Percentiles rank a stretch among this genome's conserved stretches.
Conservation (phyloP, 2,888 invertebrate species). For the Ariolimax columbianus region DNA sequence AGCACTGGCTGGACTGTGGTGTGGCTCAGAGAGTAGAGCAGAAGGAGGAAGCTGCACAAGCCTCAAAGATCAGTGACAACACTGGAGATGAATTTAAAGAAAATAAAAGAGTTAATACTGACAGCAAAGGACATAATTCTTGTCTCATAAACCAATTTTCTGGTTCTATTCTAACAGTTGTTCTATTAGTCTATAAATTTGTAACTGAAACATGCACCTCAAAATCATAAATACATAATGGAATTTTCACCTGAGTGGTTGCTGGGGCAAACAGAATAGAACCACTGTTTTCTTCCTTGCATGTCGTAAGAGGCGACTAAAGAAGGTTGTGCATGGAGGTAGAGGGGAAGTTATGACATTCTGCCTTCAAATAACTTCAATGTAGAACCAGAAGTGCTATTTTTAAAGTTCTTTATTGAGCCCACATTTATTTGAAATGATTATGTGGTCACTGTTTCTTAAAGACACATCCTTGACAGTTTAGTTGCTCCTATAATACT, state of each 20-base stretch:
- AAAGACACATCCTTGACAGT: background rate
- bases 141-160: background rate
- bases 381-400: background rate
- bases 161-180: background rate
- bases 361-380: no score
- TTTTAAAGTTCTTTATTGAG: background rate
- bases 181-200: background rate
- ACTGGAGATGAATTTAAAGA: background rate
- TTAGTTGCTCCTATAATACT: background rate
- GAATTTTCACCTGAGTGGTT: background rate
- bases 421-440: background rate
- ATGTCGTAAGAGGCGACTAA: no score
- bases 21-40: constrained; percentile 24
- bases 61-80: background rate
- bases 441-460: background rate
- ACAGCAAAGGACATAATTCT: background rate
- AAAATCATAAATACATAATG: background rate
- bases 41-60: background rate
- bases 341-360: no score
- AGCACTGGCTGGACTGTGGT: constrained; percentile 61
- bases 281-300: no score
- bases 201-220: background rate
- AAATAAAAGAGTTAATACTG: background rate
- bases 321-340: no score
- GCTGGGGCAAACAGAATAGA: background rate